Percentiles rank a stretch among this genome's conserved stretches.
Evolutionary conservation across 1,140 invertebrate species (phyloP).

Genomic region (Mactra quadrangularis): DNA sequence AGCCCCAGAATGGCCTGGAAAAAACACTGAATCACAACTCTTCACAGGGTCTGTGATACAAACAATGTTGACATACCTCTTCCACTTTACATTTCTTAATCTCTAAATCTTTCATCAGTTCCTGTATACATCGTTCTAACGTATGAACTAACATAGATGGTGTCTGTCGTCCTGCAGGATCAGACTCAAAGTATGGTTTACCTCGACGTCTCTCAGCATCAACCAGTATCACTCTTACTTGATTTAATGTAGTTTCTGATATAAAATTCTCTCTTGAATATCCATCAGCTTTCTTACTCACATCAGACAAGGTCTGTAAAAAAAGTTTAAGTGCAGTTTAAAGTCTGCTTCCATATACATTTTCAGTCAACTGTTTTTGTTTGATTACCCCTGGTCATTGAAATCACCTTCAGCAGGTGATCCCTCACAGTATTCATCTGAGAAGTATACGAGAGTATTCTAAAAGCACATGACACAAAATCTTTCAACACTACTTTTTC

Average conservation of each 20-base stretch:
- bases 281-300: conserved; percentile 69
- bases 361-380: no score
- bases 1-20: no score
- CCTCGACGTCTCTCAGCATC: conserved; percentile 72
- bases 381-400: no score
- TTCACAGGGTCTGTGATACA: no score
- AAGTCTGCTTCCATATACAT: no score
- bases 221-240: conserved; percentile 70
- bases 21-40: no score
- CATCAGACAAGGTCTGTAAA: conserved; percentile 67
- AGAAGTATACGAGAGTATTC: no score
- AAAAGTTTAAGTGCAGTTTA: not conserved
- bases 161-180: conserved; percentile 73
- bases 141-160: conserved; percentile 76
- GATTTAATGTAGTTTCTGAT: conserved; percentile 71
- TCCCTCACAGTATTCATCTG: no score
- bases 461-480: no score
- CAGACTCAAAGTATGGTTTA: conserved; percentile 72
- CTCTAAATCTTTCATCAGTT: conserved; percentile 69
- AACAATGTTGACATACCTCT: conserved; percentile 64
- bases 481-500: no score
- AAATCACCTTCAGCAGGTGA: no score
- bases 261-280: conserved; percentile 67
- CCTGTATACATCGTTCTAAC: conserved; percentile 77
- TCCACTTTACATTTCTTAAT: conserved; percentile 65